Percentiles rank a stretch among this genome's conserved stretches.
These are phyloP conservation scores for Lasiurus cinereus DNA, from an alignment of 2,113 vertebrate genomes.

Conservation along the genomic window DNA sequence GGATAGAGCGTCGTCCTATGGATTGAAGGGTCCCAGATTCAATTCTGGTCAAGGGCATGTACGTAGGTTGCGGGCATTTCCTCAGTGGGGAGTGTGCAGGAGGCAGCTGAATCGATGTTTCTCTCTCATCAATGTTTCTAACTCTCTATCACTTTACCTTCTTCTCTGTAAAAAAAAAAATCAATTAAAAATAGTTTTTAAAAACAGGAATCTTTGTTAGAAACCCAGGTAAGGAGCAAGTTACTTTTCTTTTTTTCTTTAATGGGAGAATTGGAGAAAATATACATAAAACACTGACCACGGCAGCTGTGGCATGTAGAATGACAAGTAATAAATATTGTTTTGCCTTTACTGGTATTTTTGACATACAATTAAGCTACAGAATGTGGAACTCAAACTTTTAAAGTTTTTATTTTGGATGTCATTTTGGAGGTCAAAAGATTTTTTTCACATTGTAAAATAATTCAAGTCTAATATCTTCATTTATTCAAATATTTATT, in stretches of 20 bases:
- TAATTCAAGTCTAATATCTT: conserved; percentile 12
- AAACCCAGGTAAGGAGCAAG: conserved; percentile 19
- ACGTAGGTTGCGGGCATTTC: no score
- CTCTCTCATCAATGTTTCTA: no score
- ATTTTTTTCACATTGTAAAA: not conserved
- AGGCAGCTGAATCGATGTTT: no score
- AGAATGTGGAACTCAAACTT: conserved; percentile 64
- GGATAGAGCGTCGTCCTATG: no score
- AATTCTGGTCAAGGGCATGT: no score
- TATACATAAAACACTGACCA: not conserved
- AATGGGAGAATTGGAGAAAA: conserved; percentile 17
- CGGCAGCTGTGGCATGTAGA: not conserved
- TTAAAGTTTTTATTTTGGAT: conserved; percentile 35
- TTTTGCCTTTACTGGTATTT: conserved; percentile 11
- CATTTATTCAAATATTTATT: conserved; percentile 51
- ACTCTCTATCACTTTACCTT: no score
- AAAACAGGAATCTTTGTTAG: not conserved
- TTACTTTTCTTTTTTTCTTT: conserved; percentile 3
- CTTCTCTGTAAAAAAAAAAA: no score
- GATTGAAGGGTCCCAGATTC: no score
- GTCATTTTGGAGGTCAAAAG: not conserved
- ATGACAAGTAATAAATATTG: conserved; percentile 19
- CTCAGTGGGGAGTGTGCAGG: no score
- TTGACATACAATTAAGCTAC: conserved; percentile 43
- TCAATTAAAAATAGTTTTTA: no score